Base-by-base conservation (phyloP, 2,888 invertebrate species). In the Lottia gigantea region DNA sequence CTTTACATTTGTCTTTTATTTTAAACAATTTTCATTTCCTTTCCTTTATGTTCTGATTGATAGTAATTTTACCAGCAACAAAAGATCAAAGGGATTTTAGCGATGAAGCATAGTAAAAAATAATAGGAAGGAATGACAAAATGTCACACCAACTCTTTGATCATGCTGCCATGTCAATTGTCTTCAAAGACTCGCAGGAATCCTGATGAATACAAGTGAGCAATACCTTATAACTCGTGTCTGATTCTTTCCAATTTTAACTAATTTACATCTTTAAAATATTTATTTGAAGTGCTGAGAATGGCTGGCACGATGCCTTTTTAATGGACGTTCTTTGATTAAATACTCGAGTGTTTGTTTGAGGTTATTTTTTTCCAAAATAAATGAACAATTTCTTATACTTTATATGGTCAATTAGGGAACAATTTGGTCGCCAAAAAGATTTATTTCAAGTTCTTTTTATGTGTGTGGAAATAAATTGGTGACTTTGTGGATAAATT, bases 11-110 rank as follows among this genome's bases (percentile, higher is more conserved):
- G 11, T 23, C 55, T 55, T 55, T 55, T 55, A 55, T 55, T 55
- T 55, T 55, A 55, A 55, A 55, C 55, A 55, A 55, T 23, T 23
- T 55, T 55, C 55, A 55, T 55, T 55, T 55, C 23, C 55, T 55
- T 23, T 55, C 55, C 19, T 55, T 55, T 11, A 40, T 40, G 55
- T 23, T 23, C 23, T 55, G 55, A 55, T 55, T 55, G 55, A 55
- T 55, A 55, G 55, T 23, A 55, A 55, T 55, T 55, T 55, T 55
- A 23, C 23, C 19, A 55, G 19, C 23, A 23, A 14, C 19, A 19
- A 19, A 55, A 55, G 55, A 55, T 55, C 14, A 55, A 55, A 55
- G 55, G 23, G 55, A 55, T 12, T 55, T 55, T 55, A 19, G 19
- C 55, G 23, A 23, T 55, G 55, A 55, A 55, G 19, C 55, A 55